Base-by-base conservation (phyloP, 1,140 invertebrate species). In the Drosophila hydei region DNA sequence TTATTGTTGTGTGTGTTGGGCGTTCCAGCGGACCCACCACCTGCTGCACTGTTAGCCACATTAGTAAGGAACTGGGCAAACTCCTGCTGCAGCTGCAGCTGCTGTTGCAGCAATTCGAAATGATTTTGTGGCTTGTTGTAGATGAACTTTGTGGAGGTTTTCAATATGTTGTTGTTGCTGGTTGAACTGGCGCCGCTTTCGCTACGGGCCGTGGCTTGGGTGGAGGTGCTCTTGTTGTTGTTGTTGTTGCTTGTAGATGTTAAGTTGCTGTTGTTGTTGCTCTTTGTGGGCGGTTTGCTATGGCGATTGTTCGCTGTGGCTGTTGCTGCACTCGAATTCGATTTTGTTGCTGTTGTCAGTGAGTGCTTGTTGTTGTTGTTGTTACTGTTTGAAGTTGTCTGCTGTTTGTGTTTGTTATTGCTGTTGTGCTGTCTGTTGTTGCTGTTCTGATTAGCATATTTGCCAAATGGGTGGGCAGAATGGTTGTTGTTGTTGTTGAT, bases 61-160 rank as follows among this genome's bases (percentile, higher is more conserved):
- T 83, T 90, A 3, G 89, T 90, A n/a, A 91, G 70, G 38, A 91
- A 87, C 62, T 91, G 89, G 19, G 89, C 89, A 16, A 91, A 90
- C 60, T 91, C 89, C 73, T 91, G 89, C 45, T 91, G 89, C 69
- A 91, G 50, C 45, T 91, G 89, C 47, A 91, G 50, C 18, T 89
- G 89, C 55, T 91, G 89, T 58, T 91, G 89, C 48, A 91, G 36
- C 62, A 91, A 47, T 63, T 91, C 85, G 27, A 77, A 89, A 25
- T 91, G 89, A 74, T 91, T 91, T 40, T 91, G 89, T 18, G 89
- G 89, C 64, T 91, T 91, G 42, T 91, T 90, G 54, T 91, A 91
- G 14, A 91, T 87, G 45, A 91, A 90, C 60, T 91, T 91, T 4
- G 87, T 84, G 3, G 89, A 87, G 12, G 89, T 91, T 56, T 91